These are phyloP conservation scores for Norana najaformis DNA, from an alignment of 2,888 invertebrate genomes.

Conservation along the genomic window DNA sequence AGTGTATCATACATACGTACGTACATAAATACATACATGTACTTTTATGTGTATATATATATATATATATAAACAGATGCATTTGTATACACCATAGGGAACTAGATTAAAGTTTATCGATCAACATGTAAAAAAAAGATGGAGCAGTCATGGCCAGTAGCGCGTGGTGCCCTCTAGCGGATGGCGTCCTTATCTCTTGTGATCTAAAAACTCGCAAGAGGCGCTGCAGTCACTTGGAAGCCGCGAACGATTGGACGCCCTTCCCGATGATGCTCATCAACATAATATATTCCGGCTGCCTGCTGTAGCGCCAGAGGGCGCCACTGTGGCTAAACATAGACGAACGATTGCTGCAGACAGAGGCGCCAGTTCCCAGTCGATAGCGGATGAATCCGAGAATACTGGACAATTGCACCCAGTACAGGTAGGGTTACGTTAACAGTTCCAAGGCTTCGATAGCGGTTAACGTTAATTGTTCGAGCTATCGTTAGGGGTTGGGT, in stretches of 20 bases:
- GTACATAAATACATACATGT: too few relatives aligned
- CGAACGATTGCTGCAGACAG: neutral
- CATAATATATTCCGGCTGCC: neutral
- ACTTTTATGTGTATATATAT: neutral
- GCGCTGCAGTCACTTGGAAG: neutral
- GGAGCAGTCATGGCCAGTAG: neutral
- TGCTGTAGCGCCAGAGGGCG: neutral
- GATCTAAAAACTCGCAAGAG: neutral
- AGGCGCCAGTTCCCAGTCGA: neutral
- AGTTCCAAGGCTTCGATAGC: neutral
- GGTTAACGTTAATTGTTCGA: neutral
- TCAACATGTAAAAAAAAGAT: neutral
- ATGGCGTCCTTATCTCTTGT: neutral
- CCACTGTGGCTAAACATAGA: neutral
- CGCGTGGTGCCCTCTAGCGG: neutral
- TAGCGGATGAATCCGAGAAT: neutral
- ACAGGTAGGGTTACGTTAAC: neutral
- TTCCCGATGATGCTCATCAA: conserved; percentile 2
- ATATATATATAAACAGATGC: too few relatives aligned
- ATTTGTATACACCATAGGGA: neutral
- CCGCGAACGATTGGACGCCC: neutral
- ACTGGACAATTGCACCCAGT: neutral
- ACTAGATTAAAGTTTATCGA: conserved; percentile 13
- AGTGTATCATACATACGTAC: too few relatives aligned
- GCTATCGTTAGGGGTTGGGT: neutral